phyloP scores from a whole-genome alignment of 2,888 invertebrate species.

The Xestobium rufovillosum region DNA sequence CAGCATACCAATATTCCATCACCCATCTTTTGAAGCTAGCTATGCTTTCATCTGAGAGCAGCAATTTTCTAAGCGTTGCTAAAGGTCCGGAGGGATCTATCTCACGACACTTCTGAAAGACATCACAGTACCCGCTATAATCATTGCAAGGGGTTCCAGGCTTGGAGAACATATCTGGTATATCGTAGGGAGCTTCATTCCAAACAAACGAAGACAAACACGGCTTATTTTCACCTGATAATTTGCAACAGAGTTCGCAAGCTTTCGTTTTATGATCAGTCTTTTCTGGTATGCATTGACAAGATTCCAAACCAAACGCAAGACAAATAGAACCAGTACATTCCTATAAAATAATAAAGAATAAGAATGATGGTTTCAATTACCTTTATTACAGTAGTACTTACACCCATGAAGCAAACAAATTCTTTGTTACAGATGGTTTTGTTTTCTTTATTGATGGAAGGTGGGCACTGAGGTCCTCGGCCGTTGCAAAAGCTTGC shows the following conservation, averaged over 20 bases:
- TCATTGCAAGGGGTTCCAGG: conserved; percentile 93
- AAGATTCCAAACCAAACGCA: conserved; percentile 92
- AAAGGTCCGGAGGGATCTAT: conserved; percentile 90
- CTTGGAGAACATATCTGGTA: conserved; percentile 88
- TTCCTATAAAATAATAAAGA: conserved; percentile 51
- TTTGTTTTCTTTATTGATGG: conserved; percentile 86
- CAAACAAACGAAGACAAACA: conserved; percentile 87
- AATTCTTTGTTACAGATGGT: conserved; percentile 96
- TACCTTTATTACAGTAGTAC: too few species aligned
- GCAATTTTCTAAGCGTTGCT: conserved; percentile 77
- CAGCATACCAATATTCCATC: conserved; percentile 85
- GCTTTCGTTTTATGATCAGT: conserved; percentile 77
- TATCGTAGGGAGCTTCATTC: conserved; percentile 83
- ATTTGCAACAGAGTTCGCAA: conserved; percentile 88
- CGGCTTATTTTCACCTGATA: conserved; percentile 71
- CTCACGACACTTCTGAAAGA: conserved; percentile 74
- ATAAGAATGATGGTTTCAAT: too few species aligned
- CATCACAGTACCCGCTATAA: conserved; percentile 78
- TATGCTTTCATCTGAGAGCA: conserved; percentile 83
- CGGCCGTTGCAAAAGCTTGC: conserved; percentile 87
- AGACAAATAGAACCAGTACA: conserved; percentile 98
- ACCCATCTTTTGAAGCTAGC: conserved; percentile 85
- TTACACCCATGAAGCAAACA: conserved; percentile 93
- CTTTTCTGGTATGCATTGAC: conserved; percentile 78
- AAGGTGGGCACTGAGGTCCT: conserved; percentile 85